These are phyloP conservation scores for Parnassius glacialis DNA, from an alignment of 2,888 invertebrate species.

Conservation along the genomic window DNA sequence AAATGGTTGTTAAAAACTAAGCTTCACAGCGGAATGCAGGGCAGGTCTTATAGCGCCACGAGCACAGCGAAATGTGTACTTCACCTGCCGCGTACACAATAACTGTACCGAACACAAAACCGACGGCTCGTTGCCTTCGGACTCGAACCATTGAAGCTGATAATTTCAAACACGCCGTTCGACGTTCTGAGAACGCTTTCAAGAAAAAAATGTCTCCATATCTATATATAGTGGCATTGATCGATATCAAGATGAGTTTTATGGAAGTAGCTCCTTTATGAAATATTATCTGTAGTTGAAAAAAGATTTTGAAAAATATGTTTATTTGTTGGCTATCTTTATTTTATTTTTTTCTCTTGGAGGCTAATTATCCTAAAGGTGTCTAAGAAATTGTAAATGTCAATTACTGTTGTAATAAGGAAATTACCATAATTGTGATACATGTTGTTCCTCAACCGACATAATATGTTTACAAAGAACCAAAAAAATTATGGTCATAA, in stretches of 20 bases:
- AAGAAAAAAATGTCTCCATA: background rate
- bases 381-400: too few relatives aligned
- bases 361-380: too few relatives aligned
- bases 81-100: background rate
- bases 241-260: background rate
- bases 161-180: background rate
- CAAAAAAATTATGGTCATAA: background rate
- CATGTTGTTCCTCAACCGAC: too few relatives aligned
- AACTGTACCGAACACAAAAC: background rate
- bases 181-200: background rate
- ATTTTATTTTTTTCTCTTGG: too few relatives aligned
- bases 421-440: too few relatives aligned
- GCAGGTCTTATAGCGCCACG: background rate
- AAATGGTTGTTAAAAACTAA: too few relatives aligned
- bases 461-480: too few relatives aligned
- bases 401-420: too few relatives aligned
- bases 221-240: background rate
- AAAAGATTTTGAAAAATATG: too few relatives aligned
- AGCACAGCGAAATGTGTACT: background rate
- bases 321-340: too few relatives aligned
- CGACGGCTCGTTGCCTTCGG: background rate
- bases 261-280: background rate
- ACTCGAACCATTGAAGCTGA: constrained; percentile 2
- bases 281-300: too few relatives aligned
- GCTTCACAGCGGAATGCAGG: too few relatives aligned